Base-by-base conservation (phyloP, 2,888 invertebrate genomes). In the Periphyllus acericola region DNA sequence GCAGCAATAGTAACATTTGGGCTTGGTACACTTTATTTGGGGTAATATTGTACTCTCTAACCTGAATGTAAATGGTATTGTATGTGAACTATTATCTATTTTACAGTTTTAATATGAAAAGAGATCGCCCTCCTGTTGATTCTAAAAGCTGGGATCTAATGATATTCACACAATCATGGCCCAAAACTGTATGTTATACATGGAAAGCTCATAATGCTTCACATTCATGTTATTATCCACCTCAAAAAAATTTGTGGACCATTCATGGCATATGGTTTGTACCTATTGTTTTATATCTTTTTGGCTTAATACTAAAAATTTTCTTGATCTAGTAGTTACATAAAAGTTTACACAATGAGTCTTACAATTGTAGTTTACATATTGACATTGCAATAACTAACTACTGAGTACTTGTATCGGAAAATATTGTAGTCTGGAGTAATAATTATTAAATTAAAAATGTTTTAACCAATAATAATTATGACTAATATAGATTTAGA, bases 81-180 rank as follows among this genome's bases (percentile, higher is more conserved):
- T 84, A 25, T 9, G 9, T 71, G 32, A 83, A 6, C 0, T 71
- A 1, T 81, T 68, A 21, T 52, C 34, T 40, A 60, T 36, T 60
- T 80, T 34, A 74, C 60, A 83, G 88, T 21, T n/a, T 87, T 8
- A 87, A 40, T 72, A 87, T 87, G 81, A 80, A 85, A 72, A 60
- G 6, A 25, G 21, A 71, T 21, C 87, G 40, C 11, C 74, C 80
- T 21, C 1, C 83, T 5, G 60, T 55, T 3, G 87, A 88, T 79
- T 55, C 81, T n/a, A 71, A 92, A 74, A 92, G 94, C 21, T 96
- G 95, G 94, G 96, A 97, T 91, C 92, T 95, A 75, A 90, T 97
- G 14, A 94, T 97, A 89, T 97, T 96, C 91, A 95, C 96, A 0
- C 96, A 96, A 91, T 93, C 94, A 90, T 97, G 96, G 96, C 96